Evolutionary conservation across 2,797 vertebrate genomes (phyloP), one percentile per base, ranked within the genome.

Genomic region (Loris lydekkerianus): DNA sequence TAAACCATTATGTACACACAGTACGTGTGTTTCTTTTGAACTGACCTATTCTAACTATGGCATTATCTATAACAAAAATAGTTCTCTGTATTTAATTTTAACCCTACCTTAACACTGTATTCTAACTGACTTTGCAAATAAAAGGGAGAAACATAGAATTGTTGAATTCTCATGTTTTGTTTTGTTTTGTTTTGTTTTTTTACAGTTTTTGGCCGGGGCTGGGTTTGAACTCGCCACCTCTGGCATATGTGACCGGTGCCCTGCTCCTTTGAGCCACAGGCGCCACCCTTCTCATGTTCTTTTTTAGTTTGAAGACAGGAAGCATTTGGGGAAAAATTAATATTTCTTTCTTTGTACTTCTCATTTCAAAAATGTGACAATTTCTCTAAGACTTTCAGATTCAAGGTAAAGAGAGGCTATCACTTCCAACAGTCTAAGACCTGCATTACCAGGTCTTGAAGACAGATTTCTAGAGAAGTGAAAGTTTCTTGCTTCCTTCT

Each of bases 401-500:
- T 3, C 7, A 37, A 21, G 18, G 75, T n/a, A n/a, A 18, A 70
- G 58, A 69, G 43, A 73, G 34, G 18, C 4, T 21, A 18, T 7
- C 25, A 37, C 49, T 77, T 53, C 40, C 7, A 4, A 20, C 37
- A 34, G 34, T 34, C 34, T 34, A 9, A 58, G 67, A 88, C 82
- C 82, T 0, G 9, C 37, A 27, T 31, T n/a, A 11, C 23, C 9
- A 49, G 61, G 8, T 29, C 29, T 27, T 67, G 2, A 29, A 37
- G 1, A 14, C 4, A 58, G 8, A 86, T 72, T 63, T 67, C 60
- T 34, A 49, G 7, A 85, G 84, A 96, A 96, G 93, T 92, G 93
- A 91, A 95, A 75, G 58, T 61, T 25, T 85, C 70, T 15, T 5
- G 53, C 86, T 95, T 94, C 67, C 88, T 87, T 70, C 43, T 86